Evolutionary conservation across 1,140 invertebrate species (phyloP), one percentile per base, ranked within the genome.

Genomic region (Formica exsecta): DNA sequence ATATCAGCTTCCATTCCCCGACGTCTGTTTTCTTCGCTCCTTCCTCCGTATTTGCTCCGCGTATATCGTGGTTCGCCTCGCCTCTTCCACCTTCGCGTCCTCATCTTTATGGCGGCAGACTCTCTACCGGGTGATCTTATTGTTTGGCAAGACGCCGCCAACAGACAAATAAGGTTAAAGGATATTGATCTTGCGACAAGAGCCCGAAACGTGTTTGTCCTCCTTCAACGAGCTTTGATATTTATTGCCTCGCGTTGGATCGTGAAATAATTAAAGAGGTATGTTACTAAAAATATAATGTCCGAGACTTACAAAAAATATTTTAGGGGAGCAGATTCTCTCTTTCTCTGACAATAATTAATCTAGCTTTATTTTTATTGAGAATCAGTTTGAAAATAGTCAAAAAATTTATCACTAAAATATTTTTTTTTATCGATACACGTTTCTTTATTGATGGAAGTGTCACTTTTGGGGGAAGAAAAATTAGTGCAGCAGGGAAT

Each of bases 1-100:
- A 93, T 93, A 93, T 93, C 89, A 92, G 87, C 89, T 92, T 92
- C 91, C 81, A 90, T 79, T 89, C 87, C 86, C 85, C 73, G 76
- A 88, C 76, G 86, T 92, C 88, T 88, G 85, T 91, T 88, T 90
- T 87, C 87, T 79, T 81, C 89, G 54, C 80, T 77, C 86, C 85
- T 77, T 57, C 51, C 61, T 64, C 29, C 59, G 79, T 25, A 41
- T 68, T 65, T 66, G 22, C 64, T 79, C 59, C 86, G 61, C 70
- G 77, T 90, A 89, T 90, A 85, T 89, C 83, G 68, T 57, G 59
- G 36, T 38, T 77, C 48, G 57, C 79, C 54, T 61, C 44, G 13
- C 38, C 22, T 70, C 62, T 36, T 41, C 54, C n/a, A 13, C n/a
- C 85, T 81, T 71, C 54, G 57, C 66, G 36, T 66, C 25, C 36